A percentile compares a stretch with the other conserved stretches of the same genome.
phyloP scores from a whole-genome alignment of 2,888 invertebrate genomes.

The Ornithoptera alexandrae region DNA sequence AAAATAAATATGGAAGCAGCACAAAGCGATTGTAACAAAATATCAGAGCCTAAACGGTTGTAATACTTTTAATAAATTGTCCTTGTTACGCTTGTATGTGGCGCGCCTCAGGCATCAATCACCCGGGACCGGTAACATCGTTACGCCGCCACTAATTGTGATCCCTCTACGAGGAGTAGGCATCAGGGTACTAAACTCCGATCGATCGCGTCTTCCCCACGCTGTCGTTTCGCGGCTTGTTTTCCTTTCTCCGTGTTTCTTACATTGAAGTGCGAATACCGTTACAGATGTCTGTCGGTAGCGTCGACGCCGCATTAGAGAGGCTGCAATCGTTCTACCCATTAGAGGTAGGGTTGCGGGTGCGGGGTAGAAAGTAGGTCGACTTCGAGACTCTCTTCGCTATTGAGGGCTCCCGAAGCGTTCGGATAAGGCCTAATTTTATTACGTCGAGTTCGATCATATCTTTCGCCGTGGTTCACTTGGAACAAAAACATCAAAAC shows the following conservation, averaged over 20 bases:
- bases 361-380: constrained; percentile 59
- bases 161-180: constrained; percentile 49
- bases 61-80: constrained; percentile 30
- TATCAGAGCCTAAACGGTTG: constrained; percentile 2
- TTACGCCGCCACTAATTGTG: constrained; percentile 68
- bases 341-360: constrained; percentile 39
- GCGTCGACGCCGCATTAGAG: constrained; percentile 44
- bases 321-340: constrained; percentile 36
- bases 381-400: constrained; percentile 54
- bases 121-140: constrained; percentile 56
- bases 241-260: constrained; percentile 50
- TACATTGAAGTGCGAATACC: constrained; percentile 58
- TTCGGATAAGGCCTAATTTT: constrained; percentile 72
- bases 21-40: background rate
- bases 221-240: constrained; percentile 40
- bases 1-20: background rate
- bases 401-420: constrained; percentile 52
- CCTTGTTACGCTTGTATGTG: constrained; percentile 29
- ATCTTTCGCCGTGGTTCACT: constrained; percentile 51
- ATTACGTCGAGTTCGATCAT: constrained; percentile 67
- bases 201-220: constrained; percentile 52
- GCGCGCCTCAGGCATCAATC: constrained; percentile 50
- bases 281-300: constrained; percentile 40
- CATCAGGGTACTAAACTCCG: constrained; percentile 46
- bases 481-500: constrained; percentile 29